Evolutionary conservation across 2,888 invertebrate species (phyloP).

Genomic region (Scaptomyza cyrtandrae): DNA sequence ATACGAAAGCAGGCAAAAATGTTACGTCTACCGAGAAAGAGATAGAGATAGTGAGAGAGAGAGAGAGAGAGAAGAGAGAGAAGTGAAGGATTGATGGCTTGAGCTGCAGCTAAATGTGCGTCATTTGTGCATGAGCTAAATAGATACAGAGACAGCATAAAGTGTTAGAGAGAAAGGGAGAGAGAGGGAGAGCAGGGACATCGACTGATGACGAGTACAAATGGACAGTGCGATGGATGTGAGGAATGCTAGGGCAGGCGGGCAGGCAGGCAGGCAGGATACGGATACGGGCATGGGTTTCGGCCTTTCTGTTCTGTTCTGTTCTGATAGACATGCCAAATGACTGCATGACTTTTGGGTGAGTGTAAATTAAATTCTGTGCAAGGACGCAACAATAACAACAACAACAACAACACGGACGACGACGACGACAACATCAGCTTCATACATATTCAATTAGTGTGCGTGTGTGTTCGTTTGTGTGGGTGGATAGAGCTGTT

Average conservation of each 20-base stretch:
- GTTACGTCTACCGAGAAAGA: constrained; percentile 6
- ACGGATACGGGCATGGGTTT: not conserved
- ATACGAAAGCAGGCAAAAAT: constrained; percentile 39
- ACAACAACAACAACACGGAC: constrained; percentile 35
- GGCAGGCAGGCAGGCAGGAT: constrained; percentile 40
- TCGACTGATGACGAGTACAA: constrained; percentile 72
- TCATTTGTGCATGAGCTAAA: constrained; percentile 72
- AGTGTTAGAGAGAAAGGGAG: constrained; percentile 16
- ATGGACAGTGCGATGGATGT: constrained; percentile 74
- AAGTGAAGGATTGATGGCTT: constrained; percentile 73
- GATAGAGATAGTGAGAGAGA: not conserved
- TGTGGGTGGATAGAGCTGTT: constrained; percentile 18
- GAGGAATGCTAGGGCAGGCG: constrained; percentile 40
- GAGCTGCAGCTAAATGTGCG: constrained; percentile 78
- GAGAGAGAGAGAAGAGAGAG: constrained; percentile 17
- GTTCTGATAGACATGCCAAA: constrained; percentile 77
- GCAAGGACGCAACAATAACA: constrained; percentile 57
- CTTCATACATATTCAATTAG: constrained; percentile 81
- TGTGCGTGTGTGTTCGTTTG: constrained; percentile 45
- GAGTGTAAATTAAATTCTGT: constrained; percentile 80
- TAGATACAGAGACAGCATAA: constrained; percentile 28
- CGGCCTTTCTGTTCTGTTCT: constrained; percentile 50
- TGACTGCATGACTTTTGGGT: constrained; percentile 80
- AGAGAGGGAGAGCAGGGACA: constrained; percentile 11
- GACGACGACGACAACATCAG: constrained; percentile 51